Evolutionary conservation across 2,797 vertebrate species (phyloP).

Genomic region (Hypotaenidia okinawae): DNA sequence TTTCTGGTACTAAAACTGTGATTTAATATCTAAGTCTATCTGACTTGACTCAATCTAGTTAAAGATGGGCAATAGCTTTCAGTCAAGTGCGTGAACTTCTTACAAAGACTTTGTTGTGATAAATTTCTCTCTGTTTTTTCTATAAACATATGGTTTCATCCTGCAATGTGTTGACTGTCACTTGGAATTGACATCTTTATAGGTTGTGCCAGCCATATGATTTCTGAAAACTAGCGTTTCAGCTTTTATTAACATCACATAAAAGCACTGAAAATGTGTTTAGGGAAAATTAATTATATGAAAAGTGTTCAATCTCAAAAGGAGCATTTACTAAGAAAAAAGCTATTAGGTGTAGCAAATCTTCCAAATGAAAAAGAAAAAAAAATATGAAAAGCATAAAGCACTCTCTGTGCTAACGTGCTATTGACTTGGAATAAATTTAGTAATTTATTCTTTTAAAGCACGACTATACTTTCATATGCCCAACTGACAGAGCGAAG

Average conservation of each 20-base stretch:
- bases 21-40: not conserved
- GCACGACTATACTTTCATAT: not conserved
- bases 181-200: constrained; percentile 27
- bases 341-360: not conserved
- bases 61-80: not conserved
- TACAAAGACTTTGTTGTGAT: not conserved
- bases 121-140: not conserved
- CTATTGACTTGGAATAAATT: not conserved
- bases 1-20: not conserved
- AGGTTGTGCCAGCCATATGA: constrained; percentile 4
- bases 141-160: not conserved
- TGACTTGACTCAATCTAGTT: not conserved
- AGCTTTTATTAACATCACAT: constrained; percentile 38
- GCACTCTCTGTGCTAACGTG: not conserved
- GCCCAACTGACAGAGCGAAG: not conserved
- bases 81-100: not conserved
- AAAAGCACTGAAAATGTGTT: constrained; percentile 1
- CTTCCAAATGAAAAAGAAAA: not conserved
- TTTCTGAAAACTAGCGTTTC: constrained; percentile 34
- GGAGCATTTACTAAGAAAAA: not conserved
- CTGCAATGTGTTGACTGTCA: constrained; percentile 1
- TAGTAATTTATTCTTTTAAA: not conserved
- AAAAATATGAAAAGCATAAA: not conserved
- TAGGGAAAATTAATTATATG: not conserved
- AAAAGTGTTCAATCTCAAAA: not conserved